Evolutionary conservation across 1,140 invertebrate genomes (phyloP).

Genomic region (Proales similis): DNA sequence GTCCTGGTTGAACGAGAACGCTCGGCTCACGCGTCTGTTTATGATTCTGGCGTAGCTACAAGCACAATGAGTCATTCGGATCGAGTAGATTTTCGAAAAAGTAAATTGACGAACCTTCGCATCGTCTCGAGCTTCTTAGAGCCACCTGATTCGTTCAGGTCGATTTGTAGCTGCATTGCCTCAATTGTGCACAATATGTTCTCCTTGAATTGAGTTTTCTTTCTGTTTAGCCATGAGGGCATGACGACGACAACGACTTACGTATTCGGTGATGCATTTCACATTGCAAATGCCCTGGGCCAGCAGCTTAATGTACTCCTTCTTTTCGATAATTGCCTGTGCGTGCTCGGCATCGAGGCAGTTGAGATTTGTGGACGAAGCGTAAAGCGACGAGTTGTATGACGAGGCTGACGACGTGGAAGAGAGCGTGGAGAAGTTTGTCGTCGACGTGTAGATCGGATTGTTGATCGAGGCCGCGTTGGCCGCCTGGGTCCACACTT

Average conservation of each 20-base stretch:
- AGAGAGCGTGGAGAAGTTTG: constrained; percentile 5
- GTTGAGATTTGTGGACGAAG: constrained; percentile 68
- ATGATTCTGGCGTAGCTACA: constrained; percentile 43
- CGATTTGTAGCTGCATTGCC: constrained; percentile 30
- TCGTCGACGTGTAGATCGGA: constrained; percentile 1
- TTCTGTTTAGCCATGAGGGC: not conserved
- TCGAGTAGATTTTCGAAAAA: not conserved
- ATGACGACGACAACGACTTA: constrained; percentile 44
- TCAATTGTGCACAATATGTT: constrained; percentile 36
- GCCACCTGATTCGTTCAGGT: constrained; percentile 32
- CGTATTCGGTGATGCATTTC: constrained; percentile 55
- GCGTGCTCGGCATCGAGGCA: constrained; percentile 67
- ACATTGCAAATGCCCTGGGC: constrained; percentile 67
- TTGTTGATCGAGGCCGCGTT: constrained; percentile 4
- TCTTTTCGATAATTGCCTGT: constrained; percentile 69
- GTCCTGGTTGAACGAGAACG: constrained; percentile 87
- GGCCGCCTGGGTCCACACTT: constrained; percentile 4
- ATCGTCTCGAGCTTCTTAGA: constrained; percentile 63
- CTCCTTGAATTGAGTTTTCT: constrained; percentile 25
- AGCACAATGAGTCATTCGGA: constrained; percentile 26
- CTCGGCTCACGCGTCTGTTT: constrained; percentile 73
- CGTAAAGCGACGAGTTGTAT: constrained; percentile 39
- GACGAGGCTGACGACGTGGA: constrained; percentile 14
- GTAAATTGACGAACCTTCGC: not conserved
- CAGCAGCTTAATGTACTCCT: constrained; percentile 67